These are phyloP conservation scores for Alviniconcha strummeri DNA, from an alignment of 2,888 invertebrate genomes.

Conservation along the genomic window DNA sequence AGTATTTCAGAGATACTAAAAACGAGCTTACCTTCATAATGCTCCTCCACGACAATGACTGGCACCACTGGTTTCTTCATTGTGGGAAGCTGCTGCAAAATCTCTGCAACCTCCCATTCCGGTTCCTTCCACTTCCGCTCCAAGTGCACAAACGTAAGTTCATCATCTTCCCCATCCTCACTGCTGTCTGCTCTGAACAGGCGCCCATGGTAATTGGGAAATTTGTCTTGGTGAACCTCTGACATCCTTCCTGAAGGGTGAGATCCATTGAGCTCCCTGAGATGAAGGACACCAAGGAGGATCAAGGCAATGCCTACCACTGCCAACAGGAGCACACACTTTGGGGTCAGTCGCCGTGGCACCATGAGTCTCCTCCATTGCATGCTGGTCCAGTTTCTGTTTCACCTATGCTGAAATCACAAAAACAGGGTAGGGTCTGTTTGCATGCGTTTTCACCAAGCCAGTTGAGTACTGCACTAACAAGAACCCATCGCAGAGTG, in stretches of 20 bases:
- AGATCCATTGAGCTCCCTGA: too few species aligned
- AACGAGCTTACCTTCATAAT: conserved; percentile 41
- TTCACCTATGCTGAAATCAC: too few species aligned
- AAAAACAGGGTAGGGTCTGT: too few species aligned
- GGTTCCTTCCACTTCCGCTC: conserved; percentile 21
- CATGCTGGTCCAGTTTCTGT: background rate
- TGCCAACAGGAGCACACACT: background rate
- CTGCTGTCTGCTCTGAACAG: background rate
- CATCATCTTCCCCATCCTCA: background rate
- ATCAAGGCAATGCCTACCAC: background rate
- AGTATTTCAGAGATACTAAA: too few species aligned
- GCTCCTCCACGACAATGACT: conserved; percentile 45
- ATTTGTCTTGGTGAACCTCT: too few species aligned
- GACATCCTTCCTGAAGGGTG: too few species aligned
- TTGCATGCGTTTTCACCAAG: too few species aligned
- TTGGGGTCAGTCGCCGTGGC: conserved; percentile 6
- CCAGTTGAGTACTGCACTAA: too few species aligned
- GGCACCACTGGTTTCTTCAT: conserved; percentile 17
- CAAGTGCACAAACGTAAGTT: background rate
- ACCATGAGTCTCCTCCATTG: background rate
- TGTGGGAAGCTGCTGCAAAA: background rate
- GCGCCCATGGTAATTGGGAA: too few species aligned
- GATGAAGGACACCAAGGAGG: too few species aligned
- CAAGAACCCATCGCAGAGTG: too few species aligned
- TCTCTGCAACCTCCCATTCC: background rate